These are phyloP conservation scores for Tetraneura akinire DNA, from an alignment of 1,140 invertebrate species.

Conservation along the genomic window DNA sequence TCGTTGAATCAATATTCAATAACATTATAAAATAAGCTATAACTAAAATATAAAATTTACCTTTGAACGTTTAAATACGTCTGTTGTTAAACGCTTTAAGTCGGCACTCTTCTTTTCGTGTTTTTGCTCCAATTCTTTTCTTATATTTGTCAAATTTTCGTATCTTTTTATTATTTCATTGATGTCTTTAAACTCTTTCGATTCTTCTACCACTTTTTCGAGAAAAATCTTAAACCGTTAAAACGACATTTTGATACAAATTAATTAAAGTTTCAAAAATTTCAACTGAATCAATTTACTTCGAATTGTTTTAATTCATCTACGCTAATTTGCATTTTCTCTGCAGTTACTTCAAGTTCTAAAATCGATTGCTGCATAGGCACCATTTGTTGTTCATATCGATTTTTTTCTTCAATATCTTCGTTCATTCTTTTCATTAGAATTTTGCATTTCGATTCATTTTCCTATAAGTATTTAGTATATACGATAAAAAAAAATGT, in stretches of 20 bases:
- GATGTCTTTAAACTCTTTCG: slow-evolving; percentile 12
- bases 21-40: too few species aligned
- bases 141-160: slow-evolving; percentile 42
- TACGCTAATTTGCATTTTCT: slow-evolving; percentile 23
- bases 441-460: slow-evolving; percentile 2
- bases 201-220: slow-evolving; percentile 27
- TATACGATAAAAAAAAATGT: too few species aligned
- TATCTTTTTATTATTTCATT: slow-evolving; percentile 40
- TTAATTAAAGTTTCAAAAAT: too few species aligned
- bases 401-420: slow-evolving; percentile 24
- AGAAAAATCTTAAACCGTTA: slow-evolving; percentile 23
- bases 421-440: background rate
- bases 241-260: too few species aligned
- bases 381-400: background rate
- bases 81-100: slow-evolving; percentile 8
- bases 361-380: slow-evolving; percentile 30
- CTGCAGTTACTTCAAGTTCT: slow-evolving; percentile 3
- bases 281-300: background rate
- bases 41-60: background rate
- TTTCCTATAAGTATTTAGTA: slow-evolving; percentile 5
- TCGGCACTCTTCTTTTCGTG: slow-evolving; percentile 26
- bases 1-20: too few species aligned
- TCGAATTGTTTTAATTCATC: slow-evolving; percentile 33
- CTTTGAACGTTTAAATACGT: slow-evolving; percentile 31
- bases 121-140: slow-evolving; percentile 21